Evolutionary conservation across 2,797 vertebrate species (phyloP).

Genomic region (Rhinella marina): DNA sequence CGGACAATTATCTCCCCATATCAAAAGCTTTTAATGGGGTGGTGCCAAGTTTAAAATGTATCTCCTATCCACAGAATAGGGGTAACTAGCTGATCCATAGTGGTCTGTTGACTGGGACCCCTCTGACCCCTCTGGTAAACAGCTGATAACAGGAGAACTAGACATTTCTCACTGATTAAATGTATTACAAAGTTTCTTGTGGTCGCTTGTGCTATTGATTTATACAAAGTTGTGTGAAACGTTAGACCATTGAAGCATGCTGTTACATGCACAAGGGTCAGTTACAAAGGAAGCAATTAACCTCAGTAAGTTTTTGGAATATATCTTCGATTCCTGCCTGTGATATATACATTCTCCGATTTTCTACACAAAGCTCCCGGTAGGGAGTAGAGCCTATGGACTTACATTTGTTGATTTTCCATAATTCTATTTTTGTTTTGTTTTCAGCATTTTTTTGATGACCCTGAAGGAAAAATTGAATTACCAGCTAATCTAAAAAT

Average conservation of each 20-base stretch:
- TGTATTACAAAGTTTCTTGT: too few relatives aligned
- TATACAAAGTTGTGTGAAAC: too few relatives aligned
- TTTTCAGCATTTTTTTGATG: slow-evolving; percentile 84
- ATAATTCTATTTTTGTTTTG: not conserved
- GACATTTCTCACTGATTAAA: too few relatives aligned
- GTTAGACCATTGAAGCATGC: not conserved
- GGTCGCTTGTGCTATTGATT: too few relatives aligned
- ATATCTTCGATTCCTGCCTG: not conserved
- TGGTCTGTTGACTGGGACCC: too few relatives aligned
- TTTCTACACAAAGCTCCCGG: not conserved
- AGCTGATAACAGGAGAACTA: too few relatives aligned
- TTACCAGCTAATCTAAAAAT: slow-evolving; percentile 83
- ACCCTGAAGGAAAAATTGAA: slow-evolving; percentile 87
- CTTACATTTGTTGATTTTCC: not conserved
- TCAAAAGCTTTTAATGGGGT: too few relatives aligned
- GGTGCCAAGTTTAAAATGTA: too few relatives aligned
- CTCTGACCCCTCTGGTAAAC: too few relatives aligned
- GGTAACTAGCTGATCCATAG: too few relatives aligned
- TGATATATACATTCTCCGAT: not conserved
- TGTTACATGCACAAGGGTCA: not conserved
- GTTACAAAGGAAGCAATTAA: not conserved
- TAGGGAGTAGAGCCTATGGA: not conserved
- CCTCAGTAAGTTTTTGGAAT: not conserved
- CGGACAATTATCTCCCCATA: too few relatives aligned
- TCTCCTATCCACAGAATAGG: too few relatives aligned